Evolutionary conservation across 2,888 invertebrate species (phyloP), one percentile per base, ranked within the genome.

Genomic region (Calameuta pallipes): DNA sequence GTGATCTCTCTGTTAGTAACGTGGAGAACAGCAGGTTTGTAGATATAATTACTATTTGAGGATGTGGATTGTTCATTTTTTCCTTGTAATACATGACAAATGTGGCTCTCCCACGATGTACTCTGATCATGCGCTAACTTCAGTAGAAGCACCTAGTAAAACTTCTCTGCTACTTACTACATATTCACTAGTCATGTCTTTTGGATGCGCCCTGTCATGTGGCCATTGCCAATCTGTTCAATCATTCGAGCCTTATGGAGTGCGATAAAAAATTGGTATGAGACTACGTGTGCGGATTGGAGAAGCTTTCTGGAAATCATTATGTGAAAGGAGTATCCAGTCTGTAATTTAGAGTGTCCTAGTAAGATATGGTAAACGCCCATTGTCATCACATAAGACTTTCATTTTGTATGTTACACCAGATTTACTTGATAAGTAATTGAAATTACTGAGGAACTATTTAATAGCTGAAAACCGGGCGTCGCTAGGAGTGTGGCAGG

Each of bases 1-100:
- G 71, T 71, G 71, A 71, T 34, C 71, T 71, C 31, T 56, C 56
- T 56, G 56, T 56, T 56, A 71, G 33, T 31, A 71, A 71, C 71
- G 71, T 23, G 12, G 71, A 71, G 23, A 71, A 71, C 34, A 71
- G 71, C 71, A 71, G 71, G 71, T 71, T 31, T 15, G 71, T 71
- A 15, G 71, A 34, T 71, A 1, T 33, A 15, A 31, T 30, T 71
- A 31, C n/a, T 34, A 31, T 33, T 71, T 71, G 13, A 71, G 71
- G 71, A 71, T 71, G 71, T 71, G 31, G 71, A 71, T 31, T 6
- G 31, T 1, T 12, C 33, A 33, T 33, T 15, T 31, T 33, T 31
- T 71, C 15, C 33, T 71, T 31, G 71, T 33, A 71, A 23, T 11
- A 13, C 31, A 23, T 13, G 1, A 71, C 12, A 33, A 34, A 34